phyloP scores from a whole-genome alignment of 2,113 vertebrate genomes.

The Carollia perspicillata region DNA sequence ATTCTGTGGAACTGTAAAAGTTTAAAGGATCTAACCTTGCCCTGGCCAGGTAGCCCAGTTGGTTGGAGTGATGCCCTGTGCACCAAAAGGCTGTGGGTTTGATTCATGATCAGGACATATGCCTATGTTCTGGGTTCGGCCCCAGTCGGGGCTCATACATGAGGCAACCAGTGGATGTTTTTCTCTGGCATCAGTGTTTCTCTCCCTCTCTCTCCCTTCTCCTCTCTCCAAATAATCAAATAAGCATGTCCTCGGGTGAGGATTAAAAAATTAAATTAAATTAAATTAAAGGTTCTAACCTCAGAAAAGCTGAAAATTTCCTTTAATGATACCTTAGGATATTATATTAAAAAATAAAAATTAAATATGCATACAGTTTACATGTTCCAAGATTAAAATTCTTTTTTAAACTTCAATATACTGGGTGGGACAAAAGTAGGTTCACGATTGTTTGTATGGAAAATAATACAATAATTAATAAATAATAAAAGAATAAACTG shows the following conservation, averaged over 20 bases:
- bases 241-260: too few relatives aligned
- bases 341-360: constrained; percentile 21
- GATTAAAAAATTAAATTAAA: too few relatives aligned
- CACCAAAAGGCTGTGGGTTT: too few relatives aligned
- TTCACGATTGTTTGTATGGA: background rate
- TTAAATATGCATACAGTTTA: constrained; percentile 33
- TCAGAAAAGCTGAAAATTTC: constrained; percentile 20
- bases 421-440: background rate
- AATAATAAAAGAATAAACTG: background rate
- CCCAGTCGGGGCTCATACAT: too few relatives aligned
- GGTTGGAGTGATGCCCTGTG: too few relatives aligned
- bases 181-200: too few relatives aligned
- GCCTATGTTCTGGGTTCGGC: too few relatives aligned
- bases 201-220: too few relatives aligned
- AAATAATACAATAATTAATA: background rate
- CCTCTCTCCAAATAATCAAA: too few relatives aligned
- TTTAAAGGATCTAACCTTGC: background rate
- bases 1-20: constrained; percentile 15
- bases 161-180: too few relatives aligned
- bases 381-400: constrained; percentile 26
- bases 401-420: constrained; percentile 24
- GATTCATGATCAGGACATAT: too few relatives aligned
- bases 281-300: background rate
- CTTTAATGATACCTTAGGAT: background rate
- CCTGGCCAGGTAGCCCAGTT: too few relatives aligned